Evolutionary conservation across 1,140 invertebrate species (phyloP).

Genomic region (Neodiprion fabricii): DNA sequence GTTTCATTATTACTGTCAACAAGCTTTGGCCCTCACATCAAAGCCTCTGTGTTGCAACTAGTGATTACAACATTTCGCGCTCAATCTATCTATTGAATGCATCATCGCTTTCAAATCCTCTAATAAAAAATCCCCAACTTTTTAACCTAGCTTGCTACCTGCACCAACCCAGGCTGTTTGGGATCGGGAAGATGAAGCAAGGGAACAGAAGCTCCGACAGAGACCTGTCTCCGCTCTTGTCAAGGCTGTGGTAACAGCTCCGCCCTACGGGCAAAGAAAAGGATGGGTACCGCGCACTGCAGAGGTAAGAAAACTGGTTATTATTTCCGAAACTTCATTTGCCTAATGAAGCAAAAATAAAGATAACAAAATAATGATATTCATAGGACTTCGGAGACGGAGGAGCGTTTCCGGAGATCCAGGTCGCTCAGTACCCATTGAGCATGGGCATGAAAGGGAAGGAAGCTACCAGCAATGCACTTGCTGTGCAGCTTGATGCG

Average conservation of each 20-base stretch:
- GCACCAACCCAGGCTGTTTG: slow-evolving; percentile 83
- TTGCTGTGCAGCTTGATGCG: slow-evolving; percentile 93
- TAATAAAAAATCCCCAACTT: background rate
- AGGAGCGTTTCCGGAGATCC: slow-evolving; percentile 98
- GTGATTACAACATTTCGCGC: too few relatives aligned
- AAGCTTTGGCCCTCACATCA: too few relatives aligned
- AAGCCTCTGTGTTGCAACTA: too few relatives aligned
- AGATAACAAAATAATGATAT: background rate
- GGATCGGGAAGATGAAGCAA: slow-evolving; percentile 87
- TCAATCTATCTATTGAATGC: too few relatives aligned
- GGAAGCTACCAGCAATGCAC: slow-evolving; percentile 83
- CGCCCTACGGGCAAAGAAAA: slow-evolving; percentile 94
- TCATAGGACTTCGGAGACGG: slow-evolving; percentile 89
- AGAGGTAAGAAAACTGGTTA: slow-evolving; percentile 77
- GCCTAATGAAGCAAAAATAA: slow-evolving; percentile 9
- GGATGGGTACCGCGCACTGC: slow-evolving; percentile 91
- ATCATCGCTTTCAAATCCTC: too few relatives aligned
- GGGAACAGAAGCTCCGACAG: slow-evolving; percentile 66
- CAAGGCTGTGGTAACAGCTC: slow-evolving; percentile 85
- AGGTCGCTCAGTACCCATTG: slow-evolving; percentile 95
- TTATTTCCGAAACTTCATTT: slow-evolving; percentile 17
- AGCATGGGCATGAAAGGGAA: slow-evolving; percentile 81
- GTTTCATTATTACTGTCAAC: too few relatives aligned
- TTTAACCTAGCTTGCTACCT: slow-evolving; percentile 74
- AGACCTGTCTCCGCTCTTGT: slow-evolving; percentile 75